Evolutionary conservation across 2,888 invertebrate genomes (phyloP).

Genomic region (Cerastis rubricosa): DNA sequence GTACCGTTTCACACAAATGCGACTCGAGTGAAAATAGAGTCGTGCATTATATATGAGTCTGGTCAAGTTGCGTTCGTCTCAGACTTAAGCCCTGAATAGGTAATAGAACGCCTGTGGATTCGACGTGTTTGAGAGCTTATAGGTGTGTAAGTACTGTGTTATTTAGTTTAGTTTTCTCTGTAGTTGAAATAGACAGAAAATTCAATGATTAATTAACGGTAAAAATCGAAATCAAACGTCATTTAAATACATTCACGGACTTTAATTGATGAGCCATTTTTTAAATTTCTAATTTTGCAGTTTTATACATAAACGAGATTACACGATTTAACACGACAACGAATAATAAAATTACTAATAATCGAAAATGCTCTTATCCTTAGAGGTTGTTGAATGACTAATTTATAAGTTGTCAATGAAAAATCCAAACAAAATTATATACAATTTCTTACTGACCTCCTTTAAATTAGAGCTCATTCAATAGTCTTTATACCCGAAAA

Average conservation of each 20-base stretch:
- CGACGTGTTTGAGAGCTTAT: slow-evolving; percentile 15
- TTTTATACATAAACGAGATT: too few species aligned
- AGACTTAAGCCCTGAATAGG: slow-evolving; percentile 32
- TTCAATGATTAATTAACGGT: neutral
- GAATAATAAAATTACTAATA: too few species aligned
- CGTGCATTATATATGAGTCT: slow-evolving; percentile 35
- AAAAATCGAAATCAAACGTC: neutral
- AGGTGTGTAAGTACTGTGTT: neutral
- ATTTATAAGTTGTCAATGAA: too few species aligned
- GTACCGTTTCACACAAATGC: slow-evolving; percentile 17
- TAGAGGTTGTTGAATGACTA: too few species aligned
- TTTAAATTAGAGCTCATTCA: too few species aligned
- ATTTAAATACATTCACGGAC: neutral
- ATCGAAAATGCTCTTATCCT: too few species aligned
- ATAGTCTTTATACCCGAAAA: too few species aligned
- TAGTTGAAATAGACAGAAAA: neutral
- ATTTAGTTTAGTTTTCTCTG: neutral
- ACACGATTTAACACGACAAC: too few species aligned
- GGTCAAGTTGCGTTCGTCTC: slow-evolving; percentile 49
- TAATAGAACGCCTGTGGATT: slow-evolving; percentile 16
- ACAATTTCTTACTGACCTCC: too few species aligned
- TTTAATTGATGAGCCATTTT: too few species aligned
- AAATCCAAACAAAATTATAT: too few species aligned
- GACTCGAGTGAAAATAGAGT: slow-evolving; percentile 31
- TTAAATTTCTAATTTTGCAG: too few species aligned